Conservation (phyloP, 2,113 vertebrate species). For the Todiramphus saurophagus region DNA sequence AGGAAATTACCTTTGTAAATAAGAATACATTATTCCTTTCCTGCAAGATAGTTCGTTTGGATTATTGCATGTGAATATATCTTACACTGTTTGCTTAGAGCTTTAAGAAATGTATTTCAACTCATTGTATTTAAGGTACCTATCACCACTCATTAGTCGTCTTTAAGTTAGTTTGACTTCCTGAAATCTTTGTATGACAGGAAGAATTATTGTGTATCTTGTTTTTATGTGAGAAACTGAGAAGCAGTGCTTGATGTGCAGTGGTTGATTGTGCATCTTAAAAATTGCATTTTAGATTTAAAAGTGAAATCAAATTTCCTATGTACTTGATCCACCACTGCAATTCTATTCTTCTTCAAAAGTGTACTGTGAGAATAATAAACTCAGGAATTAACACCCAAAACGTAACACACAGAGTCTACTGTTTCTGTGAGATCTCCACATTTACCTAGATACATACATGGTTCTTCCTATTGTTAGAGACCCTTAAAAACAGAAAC, state of each 20-base stretch:
- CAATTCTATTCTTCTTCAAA: neutral
- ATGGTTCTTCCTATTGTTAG: neutral
- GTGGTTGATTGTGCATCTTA: neutral
- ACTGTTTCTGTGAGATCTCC: neutral
- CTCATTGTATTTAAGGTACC: neutral
- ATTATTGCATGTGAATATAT: neutral
- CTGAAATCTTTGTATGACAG: neutral
- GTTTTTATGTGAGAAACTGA: neutral
- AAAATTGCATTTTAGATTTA: neutral
- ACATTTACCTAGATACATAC: neutral
- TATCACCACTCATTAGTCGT: neutral
- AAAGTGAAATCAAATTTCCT: neutral
- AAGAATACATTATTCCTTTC: neutral
- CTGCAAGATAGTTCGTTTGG: neutral
- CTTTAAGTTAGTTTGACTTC: neutral
- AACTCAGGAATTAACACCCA: neutral
- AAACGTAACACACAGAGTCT: neutral
- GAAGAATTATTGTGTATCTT: neutral
- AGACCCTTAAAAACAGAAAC: neutral
- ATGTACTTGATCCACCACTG: neutral
- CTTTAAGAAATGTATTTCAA: neutral
- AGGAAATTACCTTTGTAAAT: neutral
- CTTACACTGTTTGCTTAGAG: neutral
- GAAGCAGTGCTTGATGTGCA: neutral
- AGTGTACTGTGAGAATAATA: neutral